Base-by-base conservation (phyloP, 2,797 vertebrate species). In the Cercopithecus diana region DNA sequence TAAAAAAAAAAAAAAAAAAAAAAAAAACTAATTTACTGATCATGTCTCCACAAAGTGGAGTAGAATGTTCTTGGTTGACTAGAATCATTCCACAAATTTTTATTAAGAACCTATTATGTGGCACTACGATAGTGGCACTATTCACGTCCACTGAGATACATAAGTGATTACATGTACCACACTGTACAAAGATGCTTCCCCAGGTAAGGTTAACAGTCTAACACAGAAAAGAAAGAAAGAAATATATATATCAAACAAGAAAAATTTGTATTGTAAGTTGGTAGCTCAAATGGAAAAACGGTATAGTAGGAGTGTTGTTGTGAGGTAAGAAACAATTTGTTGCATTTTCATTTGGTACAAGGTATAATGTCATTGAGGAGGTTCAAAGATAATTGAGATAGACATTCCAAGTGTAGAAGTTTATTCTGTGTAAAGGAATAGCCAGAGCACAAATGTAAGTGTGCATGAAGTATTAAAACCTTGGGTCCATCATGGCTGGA, bases 1-100 rank as follows among this genome's bases (percentile, higher is more conserved):
- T 43, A 58, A 55, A 48, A 76, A 33, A 55, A 15, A 36, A 45
- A 41, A 39, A 39, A 36, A 36, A 43, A 19, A 50, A 19, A 52
- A 20, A 20, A 2, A 36, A 11, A 0, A 19, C 5, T 22, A 7
- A 73, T 2, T 36, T 84, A 5, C 17, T 13, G 30, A 1, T 48
- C 20, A 30, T 4, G 1, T 81, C 28, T 89, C 15, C 1, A 64
- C 19, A 39, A 39, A 39, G 6, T 67, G 24, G 2, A 30, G 0
- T 22, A 28, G 10, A 70, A 8, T 75, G 14, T 80, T 8, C 11
- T 7, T 41, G 1, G 1, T 33, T 79, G 61, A 9, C 19, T 80
- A 89, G 41, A 76, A 76, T 39, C 39, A 58, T 85, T 92, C 13
- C 19, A 50, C 28, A 58, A 76, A 22, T 61, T 76, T 85, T 88